These are phyloP conservation scores for Poecile montanus DNA, from an alignment of 2,797 vertebrate genomes.

Conservation along the genomic window DNA sequence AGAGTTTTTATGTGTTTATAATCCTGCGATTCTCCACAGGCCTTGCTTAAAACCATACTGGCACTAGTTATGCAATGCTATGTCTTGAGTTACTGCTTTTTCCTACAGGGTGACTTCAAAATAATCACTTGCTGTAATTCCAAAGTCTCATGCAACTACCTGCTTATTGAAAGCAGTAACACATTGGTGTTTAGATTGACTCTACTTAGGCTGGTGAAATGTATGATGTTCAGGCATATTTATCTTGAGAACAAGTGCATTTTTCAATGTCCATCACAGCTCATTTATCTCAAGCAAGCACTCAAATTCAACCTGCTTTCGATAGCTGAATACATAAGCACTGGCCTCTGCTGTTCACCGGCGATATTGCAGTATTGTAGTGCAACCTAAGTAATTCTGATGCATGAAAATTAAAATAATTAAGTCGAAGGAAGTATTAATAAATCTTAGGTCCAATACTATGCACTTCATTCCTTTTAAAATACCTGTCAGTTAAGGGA, in stretches of 20 bases:
- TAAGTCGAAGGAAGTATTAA: neutral
- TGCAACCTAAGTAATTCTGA: neutral
- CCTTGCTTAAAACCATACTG: neutral
- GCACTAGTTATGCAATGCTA: neutral
- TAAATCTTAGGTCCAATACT: neutral
- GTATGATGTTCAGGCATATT: neutral
- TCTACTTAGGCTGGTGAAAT: neutral
- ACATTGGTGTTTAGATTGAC: neutral
- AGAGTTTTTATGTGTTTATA: neutral
- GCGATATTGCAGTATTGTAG: neutral
- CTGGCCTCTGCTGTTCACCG: slow-evolving; percentile 52
- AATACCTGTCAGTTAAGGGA: slow-evolving; percentile 85
- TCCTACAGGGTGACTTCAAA: neutral
- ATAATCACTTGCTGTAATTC: neutral
- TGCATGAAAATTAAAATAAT: neutral
- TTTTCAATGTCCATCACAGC: neutral
- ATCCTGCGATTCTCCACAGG: neutral
- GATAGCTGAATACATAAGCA: neutral
- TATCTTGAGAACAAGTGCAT: neutral
- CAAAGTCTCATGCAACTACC: neutral
- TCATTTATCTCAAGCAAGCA: neutral
- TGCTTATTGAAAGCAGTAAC: neutral
- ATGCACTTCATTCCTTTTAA: neutral
- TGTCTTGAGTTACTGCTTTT: neutral
- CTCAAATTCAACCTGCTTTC: neutral